Percentiles rank a stretch among this genome's conserved stretches.
These are phyloP conservation scores for Gnathonemus longibarbis DNA, from an alignment of 2,113 vertebrate species.

Conservation along the genomic window DNA sequence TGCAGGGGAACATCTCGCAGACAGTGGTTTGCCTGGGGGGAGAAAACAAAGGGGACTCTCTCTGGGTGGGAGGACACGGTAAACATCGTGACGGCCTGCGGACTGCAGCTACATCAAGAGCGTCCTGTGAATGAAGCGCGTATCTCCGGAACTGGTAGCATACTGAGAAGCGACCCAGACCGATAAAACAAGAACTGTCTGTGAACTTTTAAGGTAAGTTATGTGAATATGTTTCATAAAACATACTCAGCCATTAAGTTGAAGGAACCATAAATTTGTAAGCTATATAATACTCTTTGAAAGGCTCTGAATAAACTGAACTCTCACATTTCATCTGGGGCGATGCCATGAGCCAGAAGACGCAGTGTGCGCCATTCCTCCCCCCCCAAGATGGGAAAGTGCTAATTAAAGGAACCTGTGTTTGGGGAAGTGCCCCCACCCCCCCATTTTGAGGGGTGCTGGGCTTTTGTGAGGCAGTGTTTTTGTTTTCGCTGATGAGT, in stretches of 20 bases:
- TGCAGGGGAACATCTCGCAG: not conserved
- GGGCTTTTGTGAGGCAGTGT: constrained; percentile 53
- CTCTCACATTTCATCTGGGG: not conserved
- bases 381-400: not conserved
- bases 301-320: not conserved
- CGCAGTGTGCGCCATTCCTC: not conserved
- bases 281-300: not conserved
- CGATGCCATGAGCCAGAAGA: not conserved
- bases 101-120: not conserved
- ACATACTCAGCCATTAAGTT: not conserved
- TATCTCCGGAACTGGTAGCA: not conserved
- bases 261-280: not conserved
- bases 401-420: constrained; percentile 10
- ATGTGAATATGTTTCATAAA: not conserved
- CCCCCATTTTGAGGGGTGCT: constrained; percentile 17
- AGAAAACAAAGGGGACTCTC: not conserved
- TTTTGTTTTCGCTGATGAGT: constrained; percentile 50
- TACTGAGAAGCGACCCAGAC: not conserved
- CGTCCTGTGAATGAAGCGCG: not conserved
- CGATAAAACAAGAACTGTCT: not conserved
- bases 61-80: not conserved
- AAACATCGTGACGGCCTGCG: not conserved
- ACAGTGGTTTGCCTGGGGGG: not conserved
- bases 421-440: too few relatives aligned
- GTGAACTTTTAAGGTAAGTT: not conserved